These are phyloP conservation scores for Hiodon alosoides DNA, from an alignment of 2,113 vertebrate species.

Conservation along the genomic window DNA sequence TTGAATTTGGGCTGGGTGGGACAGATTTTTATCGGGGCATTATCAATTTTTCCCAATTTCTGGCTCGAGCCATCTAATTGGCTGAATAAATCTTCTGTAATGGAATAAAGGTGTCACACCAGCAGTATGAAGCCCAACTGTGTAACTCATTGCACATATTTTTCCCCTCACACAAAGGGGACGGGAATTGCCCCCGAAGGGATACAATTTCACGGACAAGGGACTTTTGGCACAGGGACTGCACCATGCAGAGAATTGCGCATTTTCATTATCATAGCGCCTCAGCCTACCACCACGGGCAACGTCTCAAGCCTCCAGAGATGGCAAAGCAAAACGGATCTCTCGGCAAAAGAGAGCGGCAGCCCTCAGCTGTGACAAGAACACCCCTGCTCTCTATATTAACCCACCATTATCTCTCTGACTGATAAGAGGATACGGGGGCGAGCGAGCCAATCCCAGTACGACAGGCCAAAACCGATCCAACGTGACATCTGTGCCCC, in stretches of 20 bases:
- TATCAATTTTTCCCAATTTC: background rate
- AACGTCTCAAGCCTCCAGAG: background rate
- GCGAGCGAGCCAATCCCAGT: background rate
- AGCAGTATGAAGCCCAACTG: background rate
- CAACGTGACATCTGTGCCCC: no score
- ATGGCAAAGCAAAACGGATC: background rate
- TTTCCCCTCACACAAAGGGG: background rate
- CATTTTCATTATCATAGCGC: background rate
- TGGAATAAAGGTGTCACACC: background rate
- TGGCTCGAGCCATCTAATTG: background rate
- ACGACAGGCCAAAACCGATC: background rate
- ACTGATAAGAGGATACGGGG: background rate
- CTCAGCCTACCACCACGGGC: background rate
- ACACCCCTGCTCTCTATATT: background rate
- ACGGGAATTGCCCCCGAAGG: background rate
- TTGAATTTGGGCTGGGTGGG: background rate
- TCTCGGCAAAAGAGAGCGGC: background rate
- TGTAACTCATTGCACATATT: background rate
- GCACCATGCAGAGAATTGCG: background rate
- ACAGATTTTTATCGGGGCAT: background rate
- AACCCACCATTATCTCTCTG: background rate
- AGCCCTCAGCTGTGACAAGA: background rate
- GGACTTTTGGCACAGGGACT: background rate
- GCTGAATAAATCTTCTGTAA: conserved; percentile 12
- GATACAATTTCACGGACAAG: background rate